Evolutionary conservation across 2,888 invertebrate genomes (phyloP), one percentile per base, ranked within the genome.

Genomic region (Halictus quadricinctus): DNA sequence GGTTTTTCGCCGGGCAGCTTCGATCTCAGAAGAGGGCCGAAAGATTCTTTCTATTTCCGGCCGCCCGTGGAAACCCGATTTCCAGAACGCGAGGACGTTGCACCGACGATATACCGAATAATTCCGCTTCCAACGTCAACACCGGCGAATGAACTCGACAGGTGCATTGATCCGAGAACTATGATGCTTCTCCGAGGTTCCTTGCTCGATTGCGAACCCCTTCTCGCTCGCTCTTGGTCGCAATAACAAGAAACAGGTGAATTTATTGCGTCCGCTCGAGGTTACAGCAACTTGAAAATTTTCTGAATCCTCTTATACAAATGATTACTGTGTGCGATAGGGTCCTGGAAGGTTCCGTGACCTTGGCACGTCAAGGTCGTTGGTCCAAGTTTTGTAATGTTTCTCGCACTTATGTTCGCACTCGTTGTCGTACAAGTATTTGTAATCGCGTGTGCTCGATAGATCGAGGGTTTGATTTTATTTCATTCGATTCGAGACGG

Each of bases 1-100:
- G 73, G 79, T 85, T 85, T 89, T 90, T 87, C 81, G 64, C 78
- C 72, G 74, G 76, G 78, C 36, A 29, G 60, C 87, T 90, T 90
- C 90, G 90, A 91, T 91, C 91, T 91, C 88, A 89, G 90, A 91
- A 91, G 90, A 90, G 91, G 88, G 83, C 87, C 82, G 69, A 18
- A 36, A 60, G 72, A 82, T 85, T 76, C 84, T 83, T 90, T 90
- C 90, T 90, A 90, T 90, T 90, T 90, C 88, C 90, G 90, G 89
- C 54, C 90, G 77, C 73, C 79, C 77, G 69, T 41, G 87, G 83
- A 88, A 89, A 89, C 64, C 81, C 76, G 85, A 85, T 85, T 80
- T 83, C 79, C 80, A 80, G 80, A 85, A 83, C 81, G 29, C 60
- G 79, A 76, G 79, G 79, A 54, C 84, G 73, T 74, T 78, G 83